A percentile compares a stretch with the other conserved stretches of the same genome.
phyloP scores from a whole-genome alignment of 2,113 vertebrate genomes.

The Lota lota region DNA sequence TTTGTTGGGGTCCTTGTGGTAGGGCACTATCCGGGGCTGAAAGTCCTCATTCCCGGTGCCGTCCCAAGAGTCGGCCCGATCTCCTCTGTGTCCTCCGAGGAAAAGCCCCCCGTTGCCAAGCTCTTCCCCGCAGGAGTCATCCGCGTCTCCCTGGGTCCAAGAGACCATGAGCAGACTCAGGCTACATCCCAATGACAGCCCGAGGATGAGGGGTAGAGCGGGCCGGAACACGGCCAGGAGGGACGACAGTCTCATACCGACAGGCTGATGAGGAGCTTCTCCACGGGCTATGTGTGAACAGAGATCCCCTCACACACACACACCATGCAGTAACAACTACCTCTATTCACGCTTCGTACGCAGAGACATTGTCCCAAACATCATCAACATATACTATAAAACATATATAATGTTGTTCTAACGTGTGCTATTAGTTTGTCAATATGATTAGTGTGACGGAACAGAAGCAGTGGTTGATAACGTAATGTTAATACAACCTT shows the following conservation, averaged over 20 bases:
- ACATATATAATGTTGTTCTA: too few species aligned
- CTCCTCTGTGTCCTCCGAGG: constrained; percentile 22
- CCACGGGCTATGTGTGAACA: too few species aligned
- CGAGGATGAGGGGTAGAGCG: constrained; percentile 87
- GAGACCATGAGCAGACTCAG: constrained; percentile 90
- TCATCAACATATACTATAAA: too few species aligned
- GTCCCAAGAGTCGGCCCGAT: constrained; percentile 43
- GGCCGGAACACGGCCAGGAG: constrained; percentile 84
- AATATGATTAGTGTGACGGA: too few species aligned
- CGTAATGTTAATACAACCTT: too few species aligned
- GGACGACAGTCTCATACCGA: constrained; percentile 78
- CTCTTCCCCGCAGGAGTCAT: constrained; percentile 73
- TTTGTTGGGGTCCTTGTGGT: constrained; percentile 87
- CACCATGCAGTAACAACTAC: too few species aligned
- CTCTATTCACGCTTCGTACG: too few species aligned
- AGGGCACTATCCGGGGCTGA: constrained; percentile 88
- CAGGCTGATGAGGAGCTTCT: too few species aligned
- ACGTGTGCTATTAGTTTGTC: too few species aligned
- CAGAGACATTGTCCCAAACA: too few species aligned
- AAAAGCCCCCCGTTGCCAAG: constrained; percentile 61
- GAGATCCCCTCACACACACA: too few species aligned
- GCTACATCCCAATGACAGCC: constrained; percentile 91
- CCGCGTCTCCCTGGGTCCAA: constrained; percentile 83
- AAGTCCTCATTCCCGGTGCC: constrained; percentile 62
- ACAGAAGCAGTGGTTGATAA: too few species aligned